Evolutionary conservation across 2,888 invertebrate genomes (phyloP), one percentile per base, ranked within the genome.

Genomic region (Cetonia aurata): DNA sequence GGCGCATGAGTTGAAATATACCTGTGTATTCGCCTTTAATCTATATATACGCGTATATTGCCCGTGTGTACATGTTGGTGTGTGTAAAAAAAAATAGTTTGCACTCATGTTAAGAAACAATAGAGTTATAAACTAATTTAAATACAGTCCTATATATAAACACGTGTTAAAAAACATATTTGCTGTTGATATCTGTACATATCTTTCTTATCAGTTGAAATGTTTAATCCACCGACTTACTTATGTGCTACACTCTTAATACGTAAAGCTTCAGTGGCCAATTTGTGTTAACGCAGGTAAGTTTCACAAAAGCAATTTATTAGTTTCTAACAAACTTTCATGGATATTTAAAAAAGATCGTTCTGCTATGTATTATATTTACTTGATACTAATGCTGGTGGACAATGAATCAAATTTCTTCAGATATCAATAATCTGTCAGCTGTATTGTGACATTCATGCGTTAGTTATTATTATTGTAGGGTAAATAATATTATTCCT

Each of bases 71-170:
- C 44, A 56, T 25, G 25, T 4, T 25, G 6, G 15, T 41, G 1
- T 15, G 13, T 10, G 33, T 62, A 62, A 46, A 33, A 48, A 46
- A 62, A 59, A 62, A 52, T 50, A 37, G 50, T 69, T 69, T 68
- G 41, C 48, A 48, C 48, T 60, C 48, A 60, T 41, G 50, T 37
- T 42, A 56, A 57, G 33, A 66, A 52, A 70, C 70, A 70, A 70
- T 70, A 66, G 66, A 56, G 70, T 55, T 67, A 70, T 70, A 70
- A 70, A 70, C 41, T 59, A 69, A 48, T 69, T 69, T 69, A 69
- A 69, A 69, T 69, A 69, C 52, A 50, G 69, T 60, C 33, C 46
- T 60, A 62, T 48, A 62, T 48, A 62, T 62, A 62, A 15, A 48
- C 33, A 19, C 15, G 48, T 48, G 48, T 48, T 62, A 62, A 69